Evolutionary conservation across 2,113 vertebrate genomes (phyloP), one percentile per base, ranked within the genome.

Genomic region (Lepus americanus): DNA sequence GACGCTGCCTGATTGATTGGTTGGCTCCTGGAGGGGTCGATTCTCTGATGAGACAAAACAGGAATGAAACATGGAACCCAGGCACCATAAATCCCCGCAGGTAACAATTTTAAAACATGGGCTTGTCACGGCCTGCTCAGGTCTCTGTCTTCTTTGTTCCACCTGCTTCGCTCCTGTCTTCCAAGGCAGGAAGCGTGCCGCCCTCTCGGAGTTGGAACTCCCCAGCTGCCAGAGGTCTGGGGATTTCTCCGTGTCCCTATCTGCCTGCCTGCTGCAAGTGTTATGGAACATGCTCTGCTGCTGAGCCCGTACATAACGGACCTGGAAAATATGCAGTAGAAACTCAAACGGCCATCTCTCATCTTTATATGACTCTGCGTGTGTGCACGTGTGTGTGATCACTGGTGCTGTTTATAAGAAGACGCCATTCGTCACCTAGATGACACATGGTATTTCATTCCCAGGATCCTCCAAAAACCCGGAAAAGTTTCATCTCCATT

Each of bases 271-370:
- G 67, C 84, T 85, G 39, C 89, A 93, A 95, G 88, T 95, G 93
- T 96, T 91, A 97, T 33, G 90, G 78, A 95, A 90, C n/a, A 10
- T 44, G 84, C 69, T 73, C 59, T 90, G 44, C 51, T 59, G 67
- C 86, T 94, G 90, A 96, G 85, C 82, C 76, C 74, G 53, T 80
- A 69, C 76, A 77, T 86, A 95, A 96, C 36, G 53, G 78, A 94
- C 53, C 85, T 74, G 79, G 49, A 84, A 97, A 96, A 95, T 92
- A 95, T 73, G 97, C 88, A 80, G 64, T 77, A 95, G 78, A 91
- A 87, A 89, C 61, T 95, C 95, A 94, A 95, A 94, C 87, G 76
- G 49, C 92, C 66, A 67, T 85, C 96, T 95, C 97, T 97, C 95
- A 96, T 92, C 92, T 95, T 95, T 96, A 72, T 92, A 92, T 69